Base-by-base conservation (phyloP, 1,140 invertebrate genomes). In the Macrobrachium rosenbergii region DNA sequence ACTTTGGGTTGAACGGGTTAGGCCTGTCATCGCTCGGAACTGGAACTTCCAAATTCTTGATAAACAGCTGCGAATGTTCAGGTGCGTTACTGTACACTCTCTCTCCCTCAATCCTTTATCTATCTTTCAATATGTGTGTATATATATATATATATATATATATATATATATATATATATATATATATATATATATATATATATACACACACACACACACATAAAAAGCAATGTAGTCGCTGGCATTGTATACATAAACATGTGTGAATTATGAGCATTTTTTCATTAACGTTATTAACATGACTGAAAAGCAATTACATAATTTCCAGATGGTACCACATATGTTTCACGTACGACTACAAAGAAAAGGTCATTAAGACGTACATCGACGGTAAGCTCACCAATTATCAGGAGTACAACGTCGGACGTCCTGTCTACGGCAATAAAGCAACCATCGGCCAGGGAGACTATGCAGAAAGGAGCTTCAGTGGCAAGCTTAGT, bases 21-120 rank as follows among this genome's bases (percentile, higher is more conserved):
- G 83, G 11, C 76, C 76, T 10, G 83, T 86, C 45, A 52, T 86
- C 43, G 83, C 83, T 28, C 37, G 77, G 28, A 86, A 80, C 43
- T 86, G 83, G 83, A 86, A 86, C 76, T 86, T 86, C 28, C 83
- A 86, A 58, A 28, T 86, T 10, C 76, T 86, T 28, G 59, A 79
- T 8, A 58, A 86, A 23, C 69, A 86, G 17, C 43, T 86, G 6
- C 80, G 83, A 77, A 62, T 86, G 62, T 86, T 69, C 63, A 78
- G 60, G 83, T 84, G 75, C 17, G 83, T 37, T 37, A 37, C 28
- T 37, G 28, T 37, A 37, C 28, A 37, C 28, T 3, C 28, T 2
- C 28, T 37, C 1, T 3, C 28, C 28, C 1, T 37, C n/a, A n/a
- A n/a, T n/a, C n/a, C 28, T 37, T 37, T 37, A 1, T 37, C 1